A percentile compares a stretch with the other conserved stretches of the same genome.
Evolutionary conservation across 2,888 invertebrate species (phyloP).

Genomic region (Drosophila mulleri): DNA sequence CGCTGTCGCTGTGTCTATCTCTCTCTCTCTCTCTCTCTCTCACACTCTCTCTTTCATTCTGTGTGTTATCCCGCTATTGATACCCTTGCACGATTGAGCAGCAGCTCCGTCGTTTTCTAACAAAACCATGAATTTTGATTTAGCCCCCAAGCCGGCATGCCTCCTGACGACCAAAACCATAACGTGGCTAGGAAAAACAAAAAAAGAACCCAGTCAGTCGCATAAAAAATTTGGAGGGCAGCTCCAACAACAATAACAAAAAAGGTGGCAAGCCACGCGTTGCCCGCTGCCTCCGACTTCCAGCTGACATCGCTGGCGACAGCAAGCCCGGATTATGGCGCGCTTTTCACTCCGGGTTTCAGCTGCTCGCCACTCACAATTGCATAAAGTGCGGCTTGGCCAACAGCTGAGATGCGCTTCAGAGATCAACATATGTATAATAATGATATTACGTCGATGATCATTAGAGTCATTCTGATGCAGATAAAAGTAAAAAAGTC

Average conservation of each 20-base stretch:
- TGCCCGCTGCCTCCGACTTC: slow-evolving; percentile 37
- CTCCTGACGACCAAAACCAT: slow-evolving; percentile 8
- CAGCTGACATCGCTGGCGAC: slow-evolving; percentile 44
- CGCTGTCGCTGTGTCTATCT: slow-evolving; percentile 11
- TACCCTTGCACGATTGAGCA: slow-evolving; percentile 61
- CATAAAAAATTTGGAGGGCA: slow-evolving; percentile 18
- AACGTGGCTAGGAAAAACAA: slow-evolving; percentile 14
- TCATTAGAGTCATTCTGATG: no score
- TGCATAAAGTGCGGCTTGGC: slow-evolving; percentile 26
- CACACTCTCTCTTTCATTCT: background rate
- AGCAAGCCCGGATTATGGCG: slow-evolving; percentile 74
- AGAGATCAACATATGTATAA: no score
- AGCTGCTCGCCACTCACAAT: slow-evolving; percentile 21
- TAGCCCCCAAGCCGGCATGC: slow-evolving; percentile 53
- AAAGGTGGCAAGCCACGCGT: slow-evolving; percentile 77
- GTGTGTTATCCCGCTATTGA: slow-evolving; percentile 59
- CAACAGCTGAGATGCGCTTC: background rate
- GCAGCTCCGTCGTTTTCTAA: slow-evolving; percentile 47
- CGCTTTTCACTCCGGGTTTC: slow-evolving; percentile 55
- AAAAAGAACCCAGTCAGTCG: slow-evolving; percentile 31
- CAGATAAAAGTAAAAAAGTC: no score
- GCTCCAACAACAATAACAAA: slow-evolving; percentile 15
- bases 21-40: background rate
- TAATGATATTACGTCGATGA: no score
- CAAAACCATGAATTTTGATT: slow-evolving; percentile 84